These are phyloP conservation scores for Reticulitermes speratus DNA, from an alignment of 1,140 invertebrate genomes.

Conservation along the genomic window DNA sequence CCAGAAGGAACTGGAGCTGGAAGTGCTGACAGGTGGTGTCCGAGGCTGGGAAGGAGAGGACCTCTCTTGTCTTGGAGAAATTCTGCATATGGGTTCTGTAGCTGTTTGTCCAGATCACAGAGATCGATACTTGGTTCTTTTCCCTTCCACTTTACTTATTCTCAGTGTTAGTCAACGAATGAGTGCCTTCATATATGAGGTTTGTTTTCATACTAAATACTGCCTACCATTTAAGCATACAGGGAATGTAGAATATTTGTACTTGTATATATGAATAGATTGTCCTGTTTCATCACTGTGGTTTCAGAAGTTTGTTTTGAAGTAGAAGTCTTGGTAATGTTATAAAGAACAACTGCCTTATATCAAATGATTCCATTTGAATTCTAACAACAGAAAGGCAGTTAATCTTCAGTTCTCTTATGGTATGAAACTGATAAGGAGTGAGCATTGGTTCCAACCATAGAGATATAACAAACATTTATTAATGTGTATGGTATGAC, in stretches of 20 bases:
- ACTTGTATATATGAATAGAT: too few relatives aligned
- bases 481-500: too few relatives aligned
- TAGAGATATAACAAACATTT: too few relatives aligned
- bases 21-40: conserved; percentile 90
- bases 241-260: conserved; percentile 25
- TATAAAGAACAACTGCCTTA: too few relatives aligned
- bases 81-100: conserved; percentile 83
- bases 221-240: neutral
- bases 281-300: too few relatives aligned
- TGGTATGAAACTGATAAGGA: too few relatives aligned
- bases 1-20: conserved; percentile 95
- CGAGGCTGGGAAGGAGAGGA: conserved; percentile 94
- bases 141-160: conserved; percentile 84
- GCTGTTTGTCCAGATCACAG: conserved; percentile 76
- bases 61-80: conserved; percentile 69
- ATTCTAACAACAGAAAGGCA: too few relatives aligned
- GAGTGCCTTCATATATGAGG: conserved; percentile 95
- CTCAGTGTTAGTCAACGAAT: conserved; percentile 86
- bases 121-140: conserved; percentile 91
- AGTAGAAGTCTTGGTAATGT: too few relatives aligned
- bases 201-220: conserved; percentile 46
- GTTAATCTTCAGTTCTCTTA: too few relatives aligned
- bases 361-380: too few relatives aligned
- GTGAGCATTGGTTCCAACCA: too few relatives aligned
- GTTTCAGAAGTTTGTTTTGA: too few relatives aligned